Evolutionary conservation across 2,797 vertebrate genomes (phyloP).

Genomic region (Pterois miles): DNA sequence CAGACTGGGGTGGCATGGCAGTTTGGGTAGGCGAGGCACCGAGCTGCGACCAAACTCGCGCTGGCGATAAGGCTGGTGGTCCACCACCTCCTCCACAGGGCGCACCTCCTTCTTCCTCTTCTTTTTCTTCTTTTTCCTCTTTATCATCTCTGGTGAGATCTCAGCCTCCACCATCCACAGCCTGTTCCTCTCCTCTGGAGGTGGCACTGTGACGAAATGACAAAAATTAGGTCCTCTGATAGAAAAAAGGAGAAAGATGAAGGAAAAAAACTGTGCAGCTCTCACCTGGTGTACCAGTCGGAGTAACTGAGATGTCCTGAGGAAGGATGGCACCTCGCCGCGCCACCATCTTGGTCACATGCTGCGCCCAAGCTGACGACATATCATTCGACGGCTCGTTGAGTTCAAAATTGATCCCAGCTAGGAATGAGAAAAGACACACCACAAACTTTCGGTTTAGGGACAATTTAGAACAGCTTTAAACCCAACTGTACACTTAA

Average conservation of each 20-base stretch:
- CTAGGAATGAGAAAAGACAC: constrained; percentile 72
- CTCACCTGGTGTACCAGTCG: constrained; percentile 93
- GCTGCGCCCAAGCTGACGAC: constrained; percentile 97
- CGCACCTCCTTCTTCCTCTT: constrained; percentile 89
- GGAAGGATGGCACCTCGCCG: constrained; percentile 96
- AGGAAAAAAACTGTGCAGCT: not conserved
- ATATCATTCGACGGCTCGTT: constrained; percentile 94
- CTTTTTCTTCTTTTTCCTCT: constrained; percentile 91
- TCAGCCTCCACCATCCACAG: constrained; percentile 94
- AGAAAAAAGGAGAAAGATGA: not conserved
- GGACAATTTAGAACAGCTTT: constrained; percentile 1
- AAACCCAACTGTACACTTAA: not conserved
- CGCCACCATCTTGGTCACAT: constrained; percentile 98
- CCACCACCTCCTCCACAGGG: constrained; percentile 59
- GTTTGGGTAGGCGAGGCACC: constrained; percentile 90
- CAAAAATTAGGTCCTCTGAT: not conserved
- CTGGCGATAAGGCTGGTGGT: constrained; percentile 39
- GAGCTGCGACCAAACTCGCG: constrained; percentile 79
- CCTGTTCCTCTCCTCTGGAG: constrained; percentile 88
- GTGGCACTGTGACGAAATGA: constrained; percentile 84
- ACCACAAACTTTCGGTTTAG: constrained; percentile 10
- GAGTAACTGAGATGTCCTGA: constrained; percentile 96
- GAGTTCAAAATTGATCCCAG: constrained; percentile 94
- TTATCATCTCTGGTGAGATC: constrained; percentile 90
- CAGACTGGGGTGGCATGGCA: constrained; percentile 89